A percentile compares a stretch with the other conserved stretches of the same genome.
Conservation (phyloP, 2,113 vertebrate species). For the Nibea albiflora region DNA sequence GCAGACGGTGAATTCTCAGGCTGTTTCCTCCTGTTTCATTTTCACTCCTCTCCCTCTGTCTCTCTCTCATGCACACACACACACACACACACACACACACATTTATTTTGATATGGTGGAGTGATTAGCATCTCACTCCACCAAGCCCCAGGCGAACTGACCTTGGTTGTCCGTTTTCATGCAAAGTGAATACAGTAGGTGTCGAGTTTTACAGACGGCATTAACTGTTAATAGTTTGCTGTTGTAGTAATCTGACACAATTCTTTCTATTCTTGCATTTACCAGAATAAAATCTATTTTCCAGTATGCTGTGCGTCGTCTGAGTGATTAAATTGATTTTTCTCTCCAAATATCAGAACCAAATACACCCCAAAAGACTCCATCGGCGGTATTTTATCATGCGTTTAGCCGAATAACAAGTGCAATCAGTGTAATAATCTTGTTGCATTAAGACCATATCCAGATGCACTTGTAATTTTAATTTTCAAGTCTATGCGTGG, state of each 20-base stretch:
- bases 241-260: not conserved
- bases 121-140: conserved; percentile 46
- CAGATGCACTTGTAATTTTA: too few relatives aligned
- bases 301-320: not conserved
- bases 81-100: not conserved
- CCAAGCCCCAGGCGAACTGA: conserved; percentile 40
- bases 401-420: not conserved
- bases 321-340: not conserved
- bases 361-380: not conserved
- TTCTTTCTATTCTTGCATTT: not conserved
- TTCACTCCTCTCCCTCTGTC: not conserved
- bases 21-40: not conserved
- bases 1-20: not conserved
- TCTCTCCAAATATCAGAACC: not conserved
- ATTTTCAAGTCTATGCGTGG: too few relatives aligned
- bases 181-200: conserved; percentile 19
- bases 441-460: not conserved
- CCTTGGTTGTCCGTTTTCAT: conserved; percentile 41
- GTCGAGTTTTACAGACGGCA: not conserved
- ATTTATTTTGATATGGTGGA: conserved; percentile 12
- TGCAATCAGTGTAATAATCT: not conserved
- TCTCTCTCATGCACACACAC: not conserved
- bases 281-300: not conserved
- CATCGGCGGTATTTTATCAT: not conserved
- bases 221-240: not conserved